Conservation (phyloP, 64 coral and sea anemone species). For the Platygyra sinensis region DNA sequence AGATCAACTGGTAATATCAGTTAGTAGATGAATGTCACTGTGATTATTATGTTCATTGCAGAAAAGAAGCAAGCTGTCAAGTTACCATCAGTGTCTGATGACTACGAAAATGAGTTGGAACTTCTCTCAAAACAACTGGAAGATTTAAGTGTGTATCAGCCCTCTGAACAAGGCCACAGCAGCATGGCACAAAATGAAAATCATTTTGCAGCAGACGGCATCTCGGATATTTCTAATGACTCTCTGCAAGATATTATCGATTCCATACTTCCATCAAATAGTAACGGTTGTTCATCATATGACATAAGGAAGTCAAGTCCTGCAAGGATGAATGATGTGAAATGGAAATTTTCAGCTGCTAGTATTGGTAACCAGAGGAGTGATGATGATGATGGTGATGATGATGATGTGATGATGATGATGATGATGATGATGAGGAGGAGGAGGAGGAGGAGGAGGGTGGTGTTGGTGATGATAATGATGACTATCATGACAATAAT, state of each 20-base stretch:
- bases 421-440: too few relatives aligned
- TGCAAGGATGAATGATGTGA: not conserved
- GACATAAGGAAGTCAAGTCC: not conserved
- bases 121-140: slow-evolving; percentile 1
- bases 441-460: not conserved
- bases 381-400: not conserved
- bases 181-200: not conserved
- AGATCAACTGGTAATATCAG: too few relatives aligned
- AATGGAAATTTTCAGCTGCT: not conserved
- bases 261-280: slow-evolving; percentile 2
- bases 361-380: not conserved
- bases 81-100: not conserved
- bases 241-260: slow-evolving; percentile 28
- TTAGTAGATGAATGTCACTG: too few relatives aligned
- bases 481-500: not conserved
- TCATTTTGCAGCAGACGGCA: not conserved
- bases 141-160: slow-evolving; percentile 3
- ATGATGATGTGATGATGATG: too few relatives aligned
- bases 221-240: not conserved
- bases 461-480: not conserved
- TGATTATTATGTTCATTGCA: not conserved
- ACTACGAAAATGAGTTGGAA: not conserved
- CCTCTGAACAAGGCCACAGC: not conserved
- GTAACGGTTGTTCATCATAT: not conserved
- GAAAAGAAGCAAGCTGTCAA: slow-evolving; percentile 7